Conservation (phyloP, 2,797 vertebrate genomes). For the Adelosebastes latens region DNA sequence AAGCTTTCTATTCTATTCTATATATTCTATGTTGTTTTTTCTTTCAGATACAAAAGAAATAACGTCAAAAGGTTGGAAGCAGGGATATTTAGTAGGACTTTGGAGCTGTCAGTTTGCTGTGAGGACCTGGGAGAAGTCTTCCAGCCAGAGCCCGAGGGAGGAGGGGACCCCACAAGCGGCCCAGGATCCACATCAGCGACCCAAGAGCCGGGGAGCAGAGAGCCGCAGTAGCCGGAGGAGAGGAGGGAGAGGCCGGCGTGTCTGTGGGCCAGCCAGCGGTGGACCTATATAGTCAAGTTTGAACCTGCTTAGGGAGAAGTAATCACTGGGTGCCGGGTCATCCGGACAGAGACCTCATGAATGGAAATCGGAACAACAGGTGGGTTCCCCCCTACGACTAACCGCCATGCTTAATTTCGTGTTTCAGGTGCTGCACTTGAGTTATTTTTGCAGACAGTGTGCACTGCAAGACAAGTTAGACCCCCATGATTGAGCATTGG, state of each 20-base stretch:
- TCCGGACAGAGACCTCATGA: slow-evolving; percentile 92
- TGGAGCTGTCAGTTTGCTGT: slow-evolving; percentile 33
- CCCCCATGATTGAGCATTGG: neutral
- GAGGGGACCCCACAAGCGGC: slow-evolving; percentile 62
- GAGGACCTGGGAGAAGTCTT: slow-evolving; percentile 27
- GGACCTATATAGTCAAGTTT: neutral
- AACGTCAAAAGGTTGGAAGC: neutral
- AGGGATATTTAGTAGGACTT: slow-evolving; percentile 23
- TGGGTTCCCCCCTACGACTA: slow-evolving; percentile 50
- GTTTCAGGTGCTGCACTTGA: slow-evolving; percentile 21
- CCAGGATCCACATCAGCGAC: slow-evolving; percentile 60
- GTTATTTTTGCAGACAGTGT: slow-evolving; percentile 30
- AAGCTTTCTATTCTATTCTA: too few species aligned
- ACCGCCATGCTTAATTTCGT: slow-evolving; percentile 8
- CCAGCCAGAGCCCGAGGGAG: slow-evolving; percentile 2
- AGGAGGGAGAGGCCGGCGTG: neutral
- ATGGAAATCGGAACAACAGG: slow-evolving; percentile 99
- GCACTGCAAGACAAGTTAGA: neutral
- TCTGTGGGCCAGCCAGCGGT: neutral
- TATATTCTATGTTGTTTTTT: neutral
- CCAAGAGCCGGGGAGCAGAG: slow-evolving; percentile 15
- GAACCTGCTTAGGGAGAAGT: slow-evolving; percentile 30
- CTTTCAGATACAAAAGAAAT: neutral
- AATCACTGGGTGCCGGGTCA: slow-evolving; percentile 73
- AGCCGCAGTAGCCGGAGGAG: slow-evolving; percentile 9